Evolutionary conservation across 2,113 vertebrate genomes (phyloP), one percentile per base, ranked within the genome.

Genomic region (Boleophthalmus pectinirostris): DNA sequence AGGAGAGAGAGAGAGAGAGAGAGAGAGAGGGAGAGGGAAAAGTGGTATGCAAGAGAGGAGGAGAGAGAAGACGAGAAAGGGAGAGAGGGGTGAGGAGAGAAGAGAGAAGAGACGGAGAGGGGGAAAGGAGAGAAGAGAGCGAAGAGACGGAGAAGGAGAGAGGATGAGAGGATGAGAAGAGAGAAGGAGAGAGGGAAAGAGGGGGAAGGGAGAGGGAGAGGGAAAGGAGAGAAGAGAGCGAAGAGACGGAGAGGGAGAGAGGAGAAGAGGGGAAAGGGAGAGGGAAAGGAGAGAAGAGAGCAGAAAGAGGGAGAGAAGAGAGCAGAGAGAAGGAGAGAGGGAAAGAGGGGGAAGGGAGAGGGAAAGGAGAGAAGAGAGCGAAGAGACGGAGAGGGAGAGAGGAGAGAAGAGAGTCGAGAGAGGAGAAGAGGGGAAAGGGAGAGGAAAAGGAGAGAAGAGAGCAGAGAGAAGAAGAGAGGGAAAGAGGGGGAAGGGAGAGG

Each of bases 401-500:
- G 72, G 78, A 82, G 78, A 82, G 66, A 70, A 69, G 73, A 51
- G 45, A 66, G 54, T n/a, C 33, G 68, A 57, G 47, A 69, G 3
- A 47, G 46, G 8, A 9, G 8, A 9, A 47, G 14, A 9, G 8
- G 46, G 11, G 14, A 9, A 10, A 10, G 46, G 8, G 5, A 16
- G 15, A 10, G 14, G 46, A 16, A 9, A 49, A 10, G 12, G 46
- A 16, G 46, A 16, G 46, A 49, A 10, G 1, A 9, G 46, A 15
- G 14, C 3, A 47, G 2, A 10, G 3, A 13, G 9, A 13, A 9
- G 15, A 1, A 16, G 78, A 78, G 67, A 58, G 66, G 79, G 80
- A 66, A 75, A 74, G 49, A 72, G 69, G 87, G 80, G 86, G 85
- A 86, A 89, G 76, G 77, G 73, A 58, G 38, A 29, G 78, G 80